Evolutionary conservation across 2,113 vertebrate genomes (phyloP).

Genomic region (Epinephelus lanceolatus): DNA sequence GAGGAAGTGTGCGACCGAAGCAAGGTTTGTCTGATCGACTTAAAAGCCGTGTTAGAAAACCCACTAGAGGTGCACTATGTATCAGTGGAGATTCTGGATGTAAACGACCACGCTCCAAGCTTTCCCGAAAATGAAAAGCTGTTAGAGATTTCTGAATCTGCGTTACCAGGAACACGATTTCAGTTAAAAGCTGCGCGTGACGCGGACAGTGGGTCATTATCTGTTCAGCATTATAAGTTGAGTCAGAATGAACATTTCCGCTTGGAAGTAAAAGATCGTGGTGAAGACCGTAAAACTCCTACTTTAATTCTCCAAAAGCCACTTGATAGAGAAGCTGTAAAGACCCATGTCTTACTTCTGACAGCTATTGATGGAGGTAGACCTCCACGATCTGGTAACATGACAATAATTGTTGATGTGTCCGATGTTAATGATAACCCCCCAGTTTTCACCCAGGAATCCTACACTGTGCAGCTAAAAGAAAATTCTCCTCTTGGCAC

Average conservation of each 20-base stretch:
- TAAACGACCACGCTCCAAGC: constrained; percentile 78
- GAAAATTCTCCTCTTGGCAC: constrained; percentile 48
- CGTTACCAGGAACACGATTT: constrained; percentile 65
- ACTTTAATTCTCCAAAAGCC: constrained; percentile 71
- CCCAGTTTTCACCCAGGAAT: constrained; percentile 65
- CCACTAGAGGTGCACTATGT: constrained; percentile 80
- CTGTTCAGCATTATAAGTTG: constrained; percentile 73
- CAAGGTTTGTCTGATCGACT: constrained; percentile 68
- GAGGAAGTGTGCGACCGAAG: constrained; percentile 69
- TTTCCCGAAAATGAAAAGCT: constrained; percentile 65
- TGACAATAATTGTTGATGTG: constrained; percentile 53
- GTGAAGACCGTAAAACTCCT: constrained; percentile 66
- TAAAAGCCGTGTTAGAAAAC: constrained; percentile 79
- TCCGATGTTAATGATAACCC: constrained; percentile 74
- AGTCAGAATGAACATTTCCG: constrained; percentile 76
- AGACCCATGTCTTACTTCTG: constrained; percentile 56
- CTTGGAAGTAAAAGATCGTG: constrained; percentile 71
- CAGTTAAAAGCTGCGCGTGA: constrained; percentile 71
- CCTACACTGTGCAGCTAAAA: background rate
- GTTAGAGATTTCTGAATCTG: constrained; percentile 78
- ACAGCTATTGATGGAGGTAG: constrained; percentile 72
- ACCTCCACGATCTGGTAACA: constrained; percentile 50
- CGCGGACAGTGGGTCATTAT: constrained; percentile 67
- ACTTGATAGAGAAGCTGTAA: constrained; percentile 73
- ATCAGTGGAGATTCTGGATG: constrained; percentile 74